Evolutionary conservation across 2,888 invertebrate genomes (phyloP).

Genomic region (Hirtodrosophila confusa): DNA sequence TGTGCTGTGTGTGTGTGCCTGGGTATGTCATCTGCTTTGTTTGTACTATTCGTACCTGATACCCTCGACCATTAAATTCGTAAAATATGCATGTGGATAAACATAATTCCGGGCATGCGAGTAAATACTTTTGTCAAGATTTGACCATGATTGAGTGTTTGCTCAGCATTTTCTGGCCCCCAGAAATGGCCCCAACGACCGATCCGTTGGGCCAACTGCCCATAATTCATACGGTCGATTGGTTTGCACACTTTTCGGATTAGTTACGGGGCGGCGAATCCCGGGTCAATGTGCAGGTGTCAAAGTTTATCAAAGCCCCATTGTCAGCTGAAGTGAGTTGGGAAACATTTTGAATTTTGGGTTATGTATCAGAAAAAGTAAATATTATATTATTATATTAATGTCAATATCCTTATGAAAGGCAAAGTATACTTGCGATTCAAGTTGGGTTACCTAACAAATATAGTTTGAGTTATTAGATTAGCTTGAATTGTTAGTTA

Average conservation of each 20-base stretch:
- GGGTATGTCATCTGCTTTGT: constrained; percentile 33
- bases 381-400: constrained; percentile 8
- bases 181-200: neutral
- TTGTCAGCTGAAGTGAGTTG: neutral
- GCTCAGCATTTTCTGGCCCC: constrained; percentile 10
- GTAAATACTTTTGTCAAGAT: constrained; percentile 73
- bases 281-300: constrained; percentile 53
- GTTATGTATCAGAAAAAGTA: constrained; percentile 11
- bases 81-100: constrained; percentile 77
- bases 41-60: constrained; percentile 45
- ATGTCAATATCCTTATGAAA: no score
- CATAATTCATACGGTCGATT: constrained; percentile 75
- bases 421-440: no score
- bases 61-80: constrained; percentile 66
- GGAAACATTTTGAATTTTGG: neutral
- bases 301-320: constrained; percentile 33
- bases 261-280: constrained; percentile 35
- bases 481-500: no score
- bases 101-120: constrained; percentile 73
- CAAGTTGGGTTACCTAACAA: no score
- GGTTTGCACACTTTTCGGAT: constrained; percentile 50
- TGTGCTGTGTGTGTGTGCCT: constrained; percentile 14
- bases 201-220: constrained; percentile 38
- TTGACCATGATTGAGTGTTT: constrained; percentile 76
- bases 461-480: no score